Base-by-base conservation (phyloP, 2,113 vertebrate species). In the Eonycteris spelaea region DNA sequence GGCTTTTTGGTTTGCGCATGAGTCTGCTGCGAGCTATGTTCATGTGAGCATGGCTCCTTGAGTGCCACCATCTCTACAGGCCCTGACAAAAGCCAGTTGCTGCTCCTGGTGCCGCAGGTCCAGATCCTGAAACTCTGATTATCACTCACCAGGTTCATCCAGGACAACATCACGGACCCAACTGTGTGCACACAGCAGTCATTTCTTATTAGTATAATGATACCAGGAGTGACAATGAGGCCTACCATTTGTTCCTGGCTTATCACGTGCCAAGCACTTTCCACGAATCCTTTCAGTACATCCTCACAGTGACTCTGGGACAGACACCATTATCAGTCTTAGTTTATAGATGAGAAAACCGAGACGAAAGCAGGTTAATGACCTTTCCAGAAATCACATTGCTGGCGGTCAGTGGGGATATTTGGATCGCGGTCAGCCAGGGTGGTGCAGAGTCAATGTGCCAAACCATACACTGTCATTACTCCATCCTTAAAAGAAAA, bases 161-260 rank as follows among this genome's bases (percentile, higher is more conserved):
- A 67, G 30, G 21, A 40, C 11, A 55, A 19, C 16, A 16, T 84
- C 51, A 5, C 22, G 24, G 22, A 21, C 33, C 30, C 30, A 51
- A 2, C 13, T 1, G 11, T 7, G 16, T 0, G 0, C 1, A 4
- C 1, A 12, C 40, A 7, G 45, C 40, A 48, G 38, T 10, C 19
- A 57, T 63, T 63, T 77, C 48, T 15, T 63, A 74, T 26, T 55
- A 55, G 40, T 5, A 40, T 15, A 5, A 26, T 16, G 18, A 40
- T 18, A 51, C 45, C 11, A 19, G 3, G 30, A 53, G 30, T 61
- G 38, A 68, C 24, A 9, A 9, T 0, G 13, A 35, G 0, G 4
- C 5, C 13, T 38, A 12, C 13, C 19, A 0, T 28, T 51, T 35
- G 53, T 33, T 51, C 90, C 35, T 83, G 57, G 48, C 12, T 94